A percentile compares a stretch with the other conserved stretches of the same genome.
Conservation (phyloP, 2,113 vertebrate genomes). For the Donacobius atricapilla region DNA sequence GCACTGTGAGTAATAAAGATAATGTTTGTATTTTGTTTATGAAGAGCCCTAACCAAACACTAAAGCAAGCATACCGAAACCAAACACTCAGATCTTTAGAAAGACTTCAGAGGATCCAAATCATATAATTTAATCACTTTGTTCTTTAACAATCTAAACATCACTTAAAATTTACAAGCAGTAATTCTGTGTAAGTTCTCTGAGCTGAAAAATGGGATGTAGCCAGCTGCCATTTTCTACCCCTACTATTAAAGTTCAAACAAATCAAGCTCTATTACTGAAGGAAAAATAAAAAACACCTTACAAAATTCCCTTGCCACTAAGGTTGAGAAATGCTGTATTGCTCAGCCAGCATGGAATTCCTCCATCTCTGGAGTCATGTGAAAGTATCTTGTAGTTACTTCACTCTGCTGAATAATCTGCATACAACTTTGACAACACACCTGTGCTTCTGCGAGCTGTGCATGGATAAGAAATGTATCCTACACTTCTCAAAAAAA, state of each 20-base stretch:
- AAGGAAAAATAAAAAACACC: neutral
- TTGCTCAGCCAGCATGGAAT: neutral
- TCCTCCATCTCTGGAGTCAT: neutral
- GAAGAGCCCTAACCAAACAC: conserved; percentile 55
- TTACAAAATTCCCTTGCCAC: neutral
- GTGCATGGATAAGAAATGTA: neutral
- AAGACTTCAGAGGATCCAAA: conserved; percentile 46
- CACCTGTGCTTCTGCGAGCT: neutral
- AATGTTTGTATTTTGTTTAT: conserved; percentile 65
- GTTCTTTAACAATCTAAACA: conserved; percentile 45
- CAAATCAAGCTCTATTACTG: neutral
- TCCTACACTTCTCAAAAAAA: neutral
- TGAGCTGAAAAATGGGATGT: neutral
- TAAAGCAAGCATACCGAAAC: conserved; percentile 37
- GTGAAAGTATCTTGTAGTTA: neutral
- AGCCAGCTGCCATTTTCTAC: neutral
- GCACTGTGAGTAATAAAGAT: conserved; percentile 61
- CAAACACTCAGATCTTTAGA: conserved; percentile 40
- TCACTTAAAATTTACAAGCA: conserved; percentile 34
- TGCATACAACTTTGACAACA: neutral
- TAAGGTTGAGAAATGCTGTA: neutral
- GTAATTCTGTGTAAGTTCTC: neutral
- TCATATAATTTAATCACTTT: conserved; percentile 27
- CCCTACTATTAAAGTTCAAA: neutral
- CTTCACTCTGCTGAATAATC: neutral